Base-by-base conservation (phyloP, 1,140 invertebrate genomes). In the Zaprionus ornatus region DNA sequence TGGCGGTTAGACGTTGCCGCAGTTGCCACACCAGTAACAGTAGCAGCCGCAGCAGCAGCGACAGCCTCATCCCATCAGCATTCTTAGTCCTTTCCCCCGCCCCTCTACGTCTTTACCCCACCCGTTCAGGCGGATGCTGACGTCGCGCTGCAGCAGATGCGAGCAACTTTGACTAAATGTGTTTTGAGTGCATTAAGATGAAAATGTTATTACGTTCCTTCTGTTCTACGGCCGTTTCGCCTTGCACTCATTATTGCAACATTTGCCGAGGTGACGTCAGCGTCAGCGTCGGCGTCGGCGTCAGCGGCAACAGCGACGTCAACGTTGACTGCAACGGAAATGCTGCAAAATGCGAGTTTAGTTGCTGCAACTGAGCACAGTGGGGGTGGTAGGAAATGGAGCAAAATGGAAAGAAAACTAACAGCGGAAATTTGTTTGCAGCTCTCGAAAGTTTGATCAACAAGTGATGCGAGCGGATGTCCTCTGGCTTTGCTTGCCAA, bases 151-250 rank as follows among this genome's bases (percentile, higher is more conserved):
- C 75, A 74, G 84, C 85, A 80, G 80, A 70, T 83, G 84, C 70
- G 61, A 35, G 57, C 54, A 90, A 80, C 70, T 87, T 83, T 80
- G 80, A 80, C 84, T 88, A 80, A 88, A 80, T 88, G 83, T 80
- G 78, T 77, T 83, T 66, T 70, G 78, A 84, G 85, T 80, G 85
- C 84, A 88, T 88, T 88, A 88, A 75, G 80, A 88, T 78, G 85
- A 88, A 83, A 88, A 81, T 80, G 80, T 78, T 71, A 84, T 90
- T 88, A 79, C 80, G 61, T 50, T 50, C 64, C 63, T 76, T 77
- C 57, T 64, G 52, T 65, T 65, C 50, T 29, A 40, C 32, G 50
- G 17, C 19, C 19, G 9, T 21, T 13, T 50, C 45, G 19, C 65
- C 42, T 52, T 56, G 64, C 73, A 66, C 68, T 88, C 84, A 88